Evolutionary conservation across 2,888 invertebrate genomes (phyloP).

Genomic region (Brenthis hecate): DNA sequence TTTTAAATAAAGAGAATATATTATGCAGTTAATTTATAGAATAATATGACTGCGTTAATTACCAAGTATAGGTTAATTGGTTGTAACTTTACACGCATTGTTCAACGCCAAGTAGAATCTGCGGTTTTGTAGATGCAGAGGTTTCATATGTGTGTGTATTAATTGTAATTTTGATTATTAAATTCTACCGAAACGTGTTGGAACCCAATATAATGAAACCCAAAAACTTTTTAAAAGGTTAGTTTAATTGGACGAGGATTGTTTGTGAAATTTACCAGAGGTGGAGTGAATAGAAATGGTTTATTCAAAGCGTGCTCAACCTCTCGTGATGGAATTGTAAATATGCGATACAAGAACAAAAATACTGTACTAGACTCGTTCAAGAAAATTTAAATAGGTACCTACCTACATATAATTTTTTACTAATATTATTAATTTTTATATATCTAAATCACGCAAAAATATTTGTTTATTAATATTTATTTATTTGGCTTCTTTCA

Average conservation of each 20-base stretch:
- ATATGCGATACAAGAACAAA: neutral
- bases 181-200: neutral
- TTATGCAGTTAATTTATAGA: too few species aligned
- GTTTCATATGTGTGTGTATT: neutral
- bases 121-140: neutral
- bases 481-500: neutral
- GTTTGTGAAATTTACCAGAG: slow-evolving; percentile 9
- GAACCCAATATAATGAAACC: neutral
- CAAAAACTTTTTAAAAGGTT: slow-evolving; percentile 1
- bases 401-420: too few species aligned
- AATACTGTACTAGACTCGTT: too few species aligned
- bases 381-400: too few species aligned
- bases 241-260: slow-evolving; percentile 2
- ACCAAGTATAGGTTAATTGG: neutral
- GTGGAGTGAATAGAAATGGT: slow-evolving; percentile 9
- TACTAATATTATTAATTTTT: too few species aligned
- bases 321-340: slow-evolving; percentile 6
- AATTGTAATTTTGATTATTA: neutral
- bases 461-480: neutral
- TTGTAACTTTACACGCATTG: neutral
- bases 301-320: slow-evolving; percentile 9
- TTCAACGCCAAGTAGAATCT: neutral
- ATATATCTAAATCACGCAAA: too few species aligned
- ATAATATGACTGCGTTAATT: neutral
- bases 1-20: too few species aligned